Base-by-base conservation (phyloP, 2,797 vertebrate genomes). In the Coendou prehensilis region DNA sequence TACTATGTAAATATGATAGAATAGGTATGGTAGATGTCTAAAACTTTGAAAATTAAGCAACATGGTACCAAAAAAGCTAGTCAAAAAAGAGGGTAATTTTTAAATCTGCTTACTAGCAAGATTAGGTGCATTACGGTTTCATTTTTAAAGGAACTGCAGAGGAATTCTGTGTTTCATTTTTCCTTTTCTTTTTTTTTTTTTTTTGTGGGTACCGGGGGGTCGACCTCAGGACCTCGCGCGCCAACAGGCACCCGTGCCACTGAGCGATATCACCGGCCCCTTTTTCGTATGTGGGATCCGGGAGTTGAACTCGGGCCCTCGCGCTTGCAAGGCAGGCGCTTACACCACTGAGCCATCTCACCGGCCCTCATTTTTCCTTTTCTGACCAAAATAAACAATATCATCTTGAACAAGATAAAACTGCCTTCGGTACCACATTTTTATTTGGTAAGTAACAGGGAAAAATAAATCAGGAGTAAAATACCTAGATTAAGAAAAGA, bases 401-500 rank as follows among this genome's bases (percentile, higher is more conserved):
- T 54, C n/a, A 83, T 80, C 57, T 94, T 91, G 69, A 84, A 86
- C 28, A 96, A 84, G 54, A 91, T 87, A 47, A 75, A 95, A 83
- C 47, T 91, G 28, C 30, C 33, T 82, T 92, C 64, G 64, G 6
- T 75, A n/a, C 28, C n/a, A 89, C 6, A 87, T 79, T 95, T 95
- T 94, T 86, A 93, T 81, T 67, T 94, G 81, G 9, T 69, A 76
- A 84, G 26, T 85, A 97, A 81, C 28, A 59, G 26, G 9, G 22
- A 57, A 63, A 92, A 85, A 30, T 78, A 81, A 85, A 95, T 92
- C 57, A 95, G 57, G 17, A 50, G 6, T 76, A 87, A 94, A 97
- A 89, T 41, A 84, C 14, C 45, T 87, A 88, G 15, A 92, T 79
- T 88, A 93, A 76, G 52, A 86, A 87, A 96, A 92, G 94, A 87